Evolutionary conservation across 2,113 vertebrate species (phyloP).

Genomic region (Galeopterus variegatus): DNA sequence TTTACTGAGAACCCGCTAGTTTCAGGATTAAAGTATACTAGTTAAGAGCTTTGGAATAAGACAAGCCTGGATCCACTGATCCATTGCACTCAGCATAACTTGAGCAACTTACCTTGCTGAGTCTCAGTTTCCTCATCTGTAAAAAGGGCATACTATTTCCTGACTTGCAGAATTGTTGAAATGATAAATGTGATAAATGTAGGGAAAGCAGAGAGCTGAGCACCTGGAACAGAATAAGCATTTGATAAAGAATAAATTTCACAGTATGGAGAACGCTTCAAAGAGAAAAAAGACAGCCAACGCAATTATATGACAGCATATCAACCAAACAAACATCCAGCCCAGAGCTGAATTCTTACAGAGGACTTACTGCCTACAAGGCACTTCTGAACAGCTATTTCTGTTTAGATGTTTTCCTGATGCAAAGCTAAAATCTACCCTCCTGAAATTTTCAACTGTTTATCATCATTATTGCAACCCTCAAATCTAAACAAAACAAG

Average conservation of each 20-base stretch:
- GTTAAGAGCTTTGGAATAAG: background rate
- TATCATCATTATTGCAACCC: background rate
- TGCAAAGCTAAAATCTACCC: background rate
- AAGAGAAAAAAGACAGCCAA: background rate
- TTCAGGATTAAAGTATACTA: background rate
- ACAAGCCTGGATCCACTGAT: background rate
- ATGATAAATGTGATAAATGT: background rate
- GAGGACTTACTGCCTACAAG: background rate
- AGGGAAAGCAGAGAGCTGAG: background rate
- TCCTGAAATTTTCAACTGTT: background rate
- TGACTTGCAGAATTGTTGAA: background rate
- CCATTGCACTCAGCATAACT: background rate
- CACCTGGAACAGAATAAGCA: background rate
- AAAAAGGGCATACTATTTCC: background rate
- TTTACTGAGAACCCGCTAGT: background rate
- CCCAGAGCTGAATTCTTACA: background rate
- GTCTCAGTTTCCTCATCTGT: constrained; percentile 4
- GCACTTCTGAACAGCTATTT: background rate
- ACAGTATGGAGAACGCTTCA: background rate
- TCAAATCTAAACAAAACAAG: background rate
- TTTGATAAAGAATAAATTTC: background rate
- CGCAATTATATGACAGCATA: background rate
- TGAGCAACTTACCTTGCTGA: background rate
- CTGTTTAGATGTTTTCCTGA: background rate
- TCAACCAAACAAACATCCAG: background rate